A percentile compares a stretch with the other conserved stretches of the same genome.
phyloP scores from a whole-genome alignment of 1,140 invertebrate genomes.

The Platyura marginata region DNA sequence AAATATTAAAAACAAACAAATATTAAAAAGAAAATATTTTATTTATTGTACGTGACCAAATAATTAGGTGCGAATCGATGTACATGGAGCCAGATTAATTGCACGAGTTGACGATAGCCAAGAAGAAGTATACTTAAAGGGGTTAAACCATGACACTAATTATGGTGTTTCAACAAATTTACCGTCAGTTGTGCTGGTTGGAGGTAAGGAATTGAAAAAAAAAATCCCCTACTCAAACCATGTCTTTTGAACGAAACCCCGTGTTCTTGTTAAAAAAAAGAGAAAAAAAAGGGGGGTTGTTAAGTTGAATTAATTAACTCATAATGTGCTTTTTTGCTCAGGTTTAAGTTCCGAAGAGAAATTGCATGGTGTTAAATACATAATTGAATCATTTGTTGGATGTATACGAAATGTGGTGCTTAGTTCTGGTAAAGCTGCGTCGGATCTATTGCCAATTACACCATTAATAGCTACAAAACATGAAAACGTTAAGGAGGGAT shows the following conservation, averaged over 20 bases:
- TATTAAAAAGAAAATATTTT: too few species aligned
- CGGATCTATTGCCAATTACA: slow-evolving; percentile 55
- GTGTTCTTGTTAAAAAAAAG: too few species aligned
- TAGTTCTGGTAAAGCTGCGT: slow-evolving; percentile 63
- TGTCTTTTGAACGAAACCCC: too few species aligned
- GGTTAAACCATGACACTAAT: slow-evolving; percentile 57
- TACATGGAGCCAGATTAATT: slow-evolving; percentile 57
- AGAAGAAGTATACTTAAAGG: slow-evolving; percentile 58
- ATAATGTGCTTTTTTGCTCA: too few species aligned
- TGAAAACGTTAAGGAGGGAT: slow-evolving; percentile 71
- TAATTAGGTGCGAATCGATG: slow-evolving; percentile 53
- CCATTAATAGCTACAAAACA: slow-evolving; percentile 68
- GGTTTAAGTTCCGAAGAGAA: slow-evolving; percentile 69
- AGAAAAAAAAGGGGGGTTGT: too few species aligned
- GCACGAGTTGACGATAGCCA: slow-evolving; percentile 66
- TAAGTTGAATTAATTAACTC: too few species aligned
- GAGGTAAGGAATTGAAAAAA: slow-evolving; percentile 38
- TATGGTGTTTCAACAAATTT: slow-evolving; percentile 69
- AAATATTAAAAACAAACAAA: too few species aligned
- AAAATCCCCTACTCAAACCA: too few species aligned
- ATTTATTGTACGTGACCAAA: neutral
- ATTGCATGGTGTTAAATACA: slow-evolving; percentile 72
- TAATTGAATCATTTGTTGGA: slow-evolving; percentile 80
- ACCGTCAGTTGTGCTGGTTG: slow-evolving; percentile 71
- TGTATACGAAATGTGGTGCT: slow-evolving; percentile 74